phyloP scores from a whole-genome alignment of 2,113 vertebrate species.

The Callionymus lyra region DNA sequence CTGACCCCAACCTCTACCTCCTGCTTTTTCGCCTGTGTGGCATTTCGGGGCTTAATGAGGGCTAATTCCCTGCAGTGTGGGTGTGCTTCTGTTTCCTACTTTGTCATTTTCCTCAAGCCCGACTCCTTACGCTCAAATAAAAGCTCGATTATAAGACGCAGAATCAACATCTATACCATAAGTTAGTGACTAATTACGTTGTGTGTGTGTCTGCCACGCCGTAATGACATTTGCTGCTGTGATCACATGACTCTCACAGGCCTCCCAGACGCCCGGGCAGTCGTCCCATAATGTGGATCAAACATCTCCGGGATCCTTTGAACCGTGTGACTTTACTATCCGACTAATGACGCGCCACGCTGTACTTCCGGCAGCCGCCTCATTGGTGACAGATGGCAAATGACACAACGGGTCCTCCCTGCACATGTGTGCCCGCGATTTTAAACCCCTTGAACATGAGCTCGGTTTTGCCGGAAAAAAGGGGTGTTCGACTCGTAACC shows the following conservation, averaged over 20 bases:
- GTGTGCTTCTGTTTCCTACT: constrained; percentile 2
- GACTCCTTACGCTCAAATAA: neutral
- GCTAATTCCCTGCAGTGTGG: neutral
- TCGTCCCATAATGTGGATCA: constrained; percentile 49
- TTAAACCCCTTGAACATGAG: no score
- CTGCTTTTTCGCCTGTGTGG: constrained; percentile 1
- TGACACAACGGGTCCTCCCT: constrained; percentile 16
- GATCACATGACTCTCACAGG: constrained; percentile 22
- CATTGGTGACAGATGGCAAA: constrained; percentile 52
- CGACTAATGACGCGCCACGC: constrained; percentile 36
- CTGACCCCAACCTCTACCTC: constrained; percentile 2
- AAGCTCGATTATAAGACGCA: constrained; percentile 13
- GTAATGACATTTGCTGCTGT: constrained; percentile 29
- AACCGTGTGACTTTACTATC: constrained; percentile 57
- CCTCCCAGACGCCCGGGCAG: constrained; percentile 42
- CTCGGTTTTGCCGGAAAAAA: no score
- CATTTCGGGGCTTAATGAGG: neutral
- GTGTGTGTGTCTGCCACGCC: no score
- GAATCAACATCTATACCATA: constrained; percentile 10
- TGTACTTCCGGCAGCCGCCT: constrained; percentile 44
- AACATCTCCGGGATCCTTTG: constrained; percentile 51
- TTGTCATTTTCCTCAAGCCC: constrained; percentile 3
- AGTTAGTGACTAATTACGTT: no score
- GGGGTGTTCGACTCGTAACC: no score
- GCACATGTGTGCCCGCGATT: constrained; percentile 5